Evolutionary conservation across 2,888 invertebrate genomes (phyloP), one percentile per base, ranked within the genome.

Genomic region (Tachina grossa): DNA sequence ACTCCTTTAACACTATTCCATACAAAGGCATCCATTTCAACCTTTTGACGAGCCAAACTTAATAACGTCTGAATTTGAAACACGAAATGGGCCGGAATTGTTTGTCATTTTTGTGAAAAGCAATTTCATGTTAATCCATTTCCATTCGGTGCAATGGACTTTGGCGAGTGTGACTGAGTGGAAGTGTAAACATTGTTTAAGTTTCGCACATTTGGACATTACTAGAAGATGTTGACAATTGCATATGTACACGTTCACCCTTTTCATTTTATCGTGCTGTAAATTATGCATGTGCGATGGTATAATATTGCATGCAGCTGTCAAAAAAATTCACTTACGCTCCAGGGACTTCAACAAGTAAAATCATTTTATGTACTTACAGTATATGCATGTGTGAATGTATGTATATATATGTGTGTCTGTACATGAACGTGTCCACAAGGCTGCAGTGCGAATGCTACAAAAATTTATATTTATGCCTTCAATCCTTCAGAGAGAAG

Each of bases 61-160:
- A 65, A 71, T 65, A 71, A 66, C 39, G 19, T 6, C 61, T 31
- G 75, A 19, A 45, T 53, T 79, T 53, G 1, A 53, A 74, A 85
- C 84, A 85, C 69, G 77, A 85, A 77, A 77, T 63, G 77, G 84
- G 84, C 77, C 61, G 81, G 81, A 81, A 63, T 81, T 74, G 43
- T 74, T 77, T 78, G 77, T 74, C 81, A 68, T 49, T 77, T 72
- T 47, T 31, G 68, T 72, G 51, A 81, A 74, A 77, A 53, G 61
- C 61, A 41, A 72, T 76, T 84, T 76, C n/a, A 72, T 77, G 76
- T 80, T 43, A 69, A 55, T 61, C 47, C 47, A 63, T 14, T 41
- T 49, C 22, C 13, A 22, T 47, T 13, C n/a, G 55, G 51, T 53
- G 55, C 79, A 49, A 75, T 39, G 65, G 51, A 49, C 75, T 59